phyloP scores from a whole-genome alignment of 2,888 invertebrate genomes.

The Watsonalla cultraria region DNA sequence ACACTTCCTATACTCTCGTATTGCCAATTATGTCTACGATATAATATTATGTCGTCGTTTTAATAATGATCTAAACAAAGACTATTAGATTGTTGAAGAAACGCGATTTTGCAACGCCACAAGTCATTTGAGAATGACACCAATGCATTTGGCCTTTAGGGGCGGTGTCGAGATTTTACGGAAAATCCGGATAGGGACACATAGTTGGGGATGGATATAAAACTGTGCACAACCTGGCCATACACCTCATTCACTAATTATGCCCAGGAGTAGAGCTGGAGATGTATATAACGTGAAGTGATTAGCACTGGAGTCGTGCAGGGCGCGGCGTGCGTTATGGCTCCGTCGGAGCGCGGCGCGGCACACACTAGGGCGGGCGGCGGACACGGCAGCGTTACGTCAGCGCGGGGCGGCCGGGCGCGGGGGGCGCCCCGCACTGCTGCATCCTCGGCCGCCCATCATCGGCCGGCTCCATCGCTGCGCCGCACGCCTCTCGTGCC shows the following conservation, averaged over 20 bases:
- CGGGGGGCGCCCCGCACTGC: slow-evolving; percentile 60
- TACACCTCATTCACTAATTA: slow-evolving; percentile 66
- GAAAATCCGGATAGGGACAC: slow-evolving; percentile 21
- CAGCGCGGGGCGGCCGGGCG: slow-evolving; percentile 55
- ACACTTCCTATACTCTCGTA: neutral
- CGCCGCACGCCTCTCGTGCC: slow-evolving; percentile 29
- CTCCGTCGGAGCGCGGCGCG: slow-evolving; percentile 71
- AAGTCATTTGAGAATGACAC: slow-evolving; percentile 65
- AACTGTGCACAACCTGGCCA: slow-evolving; percentile 48
- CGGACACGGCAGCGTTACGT: slow-evolving; percentile 73
- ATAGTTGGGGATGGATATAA: slow-evolving; percentile 30
- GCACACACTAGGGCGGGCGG: slow-evolving; percentile 74
- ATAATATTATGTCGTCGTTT: neutral
- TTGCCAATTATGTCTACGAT: neutral
- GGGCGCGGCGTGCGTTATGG: slow-evolving; percentile 60
- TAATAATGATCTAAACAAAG: slow-evolving; percentile 5
- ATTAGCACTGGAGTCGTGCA: slow-evolving; percentile 63
- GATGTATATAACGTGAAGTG: slow-evolving; percentile 66
- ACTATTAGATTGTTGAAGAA: slow-evolving; percentile 25
- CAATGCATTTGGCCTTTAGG: slow-evolving; percentile 61
- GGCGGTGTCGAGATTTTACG: slow-evolving; percentile 52
- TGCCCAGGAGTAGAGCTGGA: slow-evolving; percentile 57
- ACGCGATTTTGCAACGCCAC: slow-evolving; percentile 58
- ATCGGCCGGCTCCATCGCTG: slow-evolving; percentile 58
- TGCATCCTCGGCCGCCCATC: slow-evolving; percentile 70